Evolutionary conservation across 2,888 invertebrate genomes (phyloP).

Genomic region (Venusia cambrica): DNA sequence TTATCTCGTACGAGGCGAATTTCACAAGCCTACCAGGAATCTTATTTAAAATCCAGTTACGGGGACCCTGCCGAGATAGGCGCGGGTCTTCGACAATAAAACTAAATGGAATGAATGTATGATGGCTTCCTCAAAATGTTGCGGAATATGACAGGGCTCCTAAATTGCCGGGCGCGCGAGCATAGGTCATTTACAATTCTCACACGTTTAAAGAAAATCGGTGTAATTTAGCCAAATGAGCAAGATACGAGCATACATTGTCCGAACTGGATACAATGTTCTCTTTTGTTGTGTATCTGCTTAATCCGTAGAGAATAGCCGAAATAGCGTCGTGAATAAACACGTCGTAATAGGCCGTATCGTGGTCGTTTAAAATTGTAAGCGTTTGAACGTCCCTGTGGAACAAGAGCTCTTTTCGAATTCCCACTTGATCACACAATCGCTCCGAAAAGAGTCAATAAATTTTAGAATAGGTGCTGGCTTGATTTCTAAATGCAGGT

Average conservation of each 20-base stretch:
- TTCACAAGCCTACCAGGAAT: constrained; percentile 70
- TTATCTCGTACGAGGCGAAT: constrained; percentile 75
- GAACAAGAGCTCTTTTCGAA: constrained; percentile 48
- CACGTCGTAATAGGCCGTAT: constrained; percentile 31
- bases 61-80: constrained; percentile 71
- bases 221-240: constrained; percentile 44
- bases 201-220: constrained; percentile 47
- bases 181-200: constrained; percentile 57
- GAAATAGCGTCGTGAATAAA: constrained; percentile 28
- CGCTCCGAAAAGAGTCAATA: constrained; percentile 68
- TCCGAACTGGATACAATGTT: constrained; percentile 31
- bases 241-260: constrained; percentile 31
- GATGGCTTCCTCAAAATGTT: constrained; percentile 69
- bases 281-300: constrained; percentile 35
- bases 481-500: constrained; percentile 79
- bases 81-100: constrained; percentile 78
- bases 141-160: constrained; percentile 66
- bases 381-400: constrained; percentile 47
- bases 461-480: constrained; percentile 69
- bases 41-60: constrained; percentile 81
- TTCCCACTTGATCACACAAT: constrained; percentile 53
- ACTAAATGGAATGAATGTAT: constrained; percentile 80
- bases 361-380: constrained; percentile 45
- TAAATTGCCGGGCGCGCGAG: constrained; percentile 54
- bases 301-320: constrained; percentile 21